Evolutionary conservation across 2,888 invertebrate species (phyloP).

Genomic region (Mimachlamys varia): DNA sequence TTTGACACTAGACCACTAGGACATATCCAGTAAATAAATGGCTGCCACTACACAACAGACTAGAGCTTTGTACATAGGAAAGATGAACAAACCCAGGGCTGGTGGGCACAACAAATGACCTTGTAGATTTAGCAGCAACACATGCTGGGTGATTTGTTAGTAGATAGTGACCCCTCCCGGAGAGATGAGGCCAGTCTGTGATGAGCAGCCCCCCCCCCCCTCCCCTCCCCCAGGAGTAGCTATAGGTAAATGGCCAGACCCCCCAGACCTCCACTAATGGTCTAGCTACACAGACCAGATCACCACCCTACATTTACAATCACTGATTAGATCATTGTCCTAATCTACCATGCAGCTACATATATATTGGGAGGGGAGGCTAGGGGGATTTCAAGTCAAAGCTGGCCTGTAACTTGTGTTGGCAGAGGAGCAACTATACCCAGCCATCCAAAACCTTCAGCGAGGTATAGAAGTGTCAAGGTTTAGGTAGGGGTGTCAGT

Average conservation of each 20-base stretch:
- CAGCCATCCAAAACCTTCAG: too few relatives aligned
- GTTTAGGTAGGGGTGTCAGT: background rate
- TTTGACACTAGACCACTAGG: background rate
- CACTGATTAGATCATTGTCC: background rate
- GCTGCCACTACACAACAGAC: background rate
- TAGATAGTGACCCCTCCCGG: background rate
- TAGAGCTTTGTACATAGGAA: too few relatives aligned
- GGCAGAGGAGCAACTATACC: background rate
- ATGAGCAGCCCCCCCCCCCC: background rate
- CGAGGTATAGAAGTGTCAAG: background rate
- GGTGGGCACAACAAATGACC: background rate
- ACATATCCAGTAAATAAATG: background rate
- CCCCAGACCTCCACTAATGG: background rate
- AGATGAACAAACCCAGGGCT: too few relatives aligned
- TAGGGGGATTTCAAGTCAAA: too few relatives aligned
- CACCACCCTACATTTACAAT: background rate
- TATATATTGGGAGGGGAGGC: background rate
- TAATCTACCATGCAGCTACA: background rate
- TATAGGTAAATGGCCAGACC: background rate
- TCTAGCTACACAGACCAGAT: background rate
- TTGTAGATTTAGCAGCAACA: background rate
- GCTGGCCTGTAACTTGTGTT: background rate
- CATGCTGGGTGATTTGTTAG: conserved; percentile 16
- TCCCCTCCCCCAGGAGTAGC: background rate
- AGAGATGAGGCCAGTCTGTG: background rate